Evolutionary conservation across 1,140 invertebrate species (phyloP).

Genomic region (Drosophila cardini): DNA sequence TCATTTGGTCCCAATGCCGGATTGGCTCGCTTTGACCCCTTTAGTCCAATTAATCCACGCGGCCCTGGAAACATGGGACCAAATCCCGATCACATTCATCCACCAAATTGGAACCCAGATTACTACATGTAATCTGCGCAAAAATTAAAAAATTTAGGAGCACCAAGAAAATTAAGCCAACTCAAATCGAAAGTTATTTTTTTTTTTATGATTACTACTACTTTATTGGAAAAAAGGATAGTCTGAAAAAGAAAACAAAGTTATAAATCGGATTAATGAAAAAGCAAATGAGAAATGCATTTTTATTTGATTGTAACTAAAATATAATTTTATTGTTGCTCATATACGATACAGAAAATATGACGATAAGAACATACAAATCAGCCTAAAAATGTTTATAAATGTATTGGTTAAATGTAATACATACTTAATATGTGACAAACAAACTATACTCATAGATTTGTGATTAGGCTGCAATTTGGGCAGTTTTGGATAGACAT

Average conservation of each 20-base stretch:
- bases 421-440: conserved; percentile 38
- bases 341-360: conserved; percentile 30
- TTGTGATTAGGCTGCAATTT: conserved; percentile 35
- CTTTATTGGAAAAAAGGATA: no score
- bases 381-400: conserved; percentile 43
- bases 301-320: conserved; percentile 33
- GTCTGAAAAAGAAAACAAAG: neutral
- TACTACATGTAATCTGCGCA: conserved; percentile 64
- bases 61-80: conserved; percentile 84
- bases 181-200: conserved; percentile 56
- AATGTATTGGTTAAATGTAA: conserved; percentile 42
- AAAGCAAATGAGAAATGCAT: neutral
- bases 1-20: conserved; percentile 73
- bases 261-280: conserved; percentile 1
- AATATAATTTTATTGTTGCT: conserved; percentile 46
- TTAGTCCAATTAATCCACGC: conserved; percentile 88
- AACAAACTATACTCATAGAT: conserved; percentile 24
- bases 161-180: neutral
- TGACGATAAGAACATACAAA: conserved; percentile 44
- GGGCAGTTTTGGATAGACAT: conserved; percentile 13
- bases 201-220: neutral
- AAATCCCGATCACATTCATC: conserved; percentile 89
- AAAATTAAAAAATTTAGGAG: neutral
- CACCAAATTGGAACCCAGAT: conserved; percentile 85
- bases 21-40: conserved; percentile 91